Base-by-base conservation (phyloP, 2,797 vertebrate species). In the Centroberyx gerrardi region DNA sequence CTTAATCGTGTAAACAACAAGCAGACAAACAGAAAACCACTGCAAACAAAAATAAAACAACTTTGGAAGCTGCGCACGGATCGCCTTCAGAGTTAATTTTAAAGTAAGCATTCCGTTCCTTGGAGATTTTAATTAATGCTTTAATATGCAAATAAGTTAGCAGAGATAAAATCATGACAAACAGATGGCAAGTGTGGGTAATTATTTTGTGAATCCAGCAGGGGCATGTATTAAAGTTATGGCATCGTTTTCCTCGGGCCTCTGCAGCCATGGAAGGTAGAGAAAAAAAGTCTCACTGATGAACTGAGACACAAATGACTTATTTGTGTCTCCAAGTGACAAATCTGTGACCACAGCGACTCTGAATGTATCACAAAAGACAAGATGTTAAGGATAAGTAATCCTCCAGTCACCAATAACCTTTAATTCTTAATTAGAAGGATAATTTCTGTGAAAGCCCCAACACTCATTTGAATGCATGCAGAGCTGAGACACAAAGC, bases 141-240 rank as follows among this genome's bases (percentile, higher is more conserved):
- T 98, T 97, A 98, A 97, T 98, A 99, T 99, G 97, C 96, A 98
- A 99, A 99, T 98, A 95, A 95, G 96, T 93, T 89, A 95, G 95
- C 93, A 89, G 93, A 95, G 96, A 96, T 96, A 97, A 97, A 98
- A 97, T 97, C 93, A 94, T 94, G 93, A 94, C 95, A 97, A 95
- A 95, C 97, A 98, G 96, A 97, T 98, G 96, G 96, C 96, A 97
- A 97, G 96, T 97, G 95, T 95, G 96, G 96, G 97, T 96, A 96
- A 97, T 98, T 97, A 97, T 94, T 92, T 94, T 88, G 87, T 89
- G 89, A 94, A 92, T 94, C 92, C 92, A 93, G 92, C 88, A 88
- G 92, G 91, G 94, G 91, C 85, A 85, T 91, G 89, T 92, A 89
- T 93, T 93, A 94, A 94, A 93, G 92, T 92, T 93, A 91, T 87